phyloP scores from a whole-genome alignment of 2,888 invertebrate genomes.

The Synergus gifuensis region DNA sequence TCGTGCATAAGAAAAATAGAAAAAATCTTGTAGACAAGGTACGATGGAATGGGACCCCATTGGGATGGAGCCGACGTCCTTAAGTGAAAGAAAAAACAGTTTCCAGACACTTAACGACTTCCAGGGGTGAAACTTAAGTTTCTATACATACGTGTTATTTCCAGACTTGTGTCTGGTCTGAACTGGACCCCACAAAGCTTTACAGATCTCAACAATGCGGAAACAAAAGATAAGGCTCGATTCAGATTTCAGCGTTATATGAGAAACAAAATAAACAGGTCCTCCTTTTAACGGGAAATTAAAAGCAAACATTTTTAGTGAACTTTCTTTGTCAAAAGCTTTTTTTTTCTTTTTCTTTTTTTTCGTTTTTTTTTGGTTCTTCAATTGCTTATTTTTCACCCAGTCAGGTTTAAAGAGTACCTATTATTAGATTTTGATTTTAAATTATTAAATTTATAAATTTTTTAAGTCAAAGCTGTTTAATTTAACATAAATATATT shows the following conservation, averaged over 20 bases:
- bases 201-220: constrained; percentile 16
- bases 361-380: too few relatives aligned
- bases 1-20: constrained; percentile 60
- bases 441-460: too few relatives aligned
- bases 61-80: constrained; percentile 49
- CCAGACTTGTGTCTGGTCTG: neutral
- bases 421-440: too few relatives aligned
- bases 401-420: too few relatives aligned
- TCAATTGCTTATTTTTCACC: too few relatives aligned
- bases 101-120: constrained; percentile 58
- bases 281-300: neutral
- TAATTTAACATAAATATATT: too few relatives aligned
- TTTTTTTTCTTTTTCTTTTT: neutral
- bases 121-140: constrained; percentile 45
- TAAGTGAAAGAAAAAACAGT: constrained; percentile 49
- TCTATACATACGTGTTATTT: constrained; percentile 28
- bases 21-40: constrained; percentile 55
- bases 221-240: constrained; percentile 22
- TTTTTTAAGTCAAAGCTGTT: too few relatives aligned
- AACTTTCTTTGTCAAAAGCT: neutral
- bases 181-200: neutral
- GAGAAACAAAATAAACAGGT: neutral
- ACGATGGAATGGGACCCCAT: constrained; percentile 51
- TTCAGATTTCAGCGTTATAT: neutral
- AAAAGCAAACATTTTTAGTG: neutral